Percentiles rank a stretch among this genome's conserved stretches.
These are phyloP conservation scores for Mesorhabditis sp. DNA, from an alignment of 2,888 invertebrate species.

Conservation along the genomic window DNA sequence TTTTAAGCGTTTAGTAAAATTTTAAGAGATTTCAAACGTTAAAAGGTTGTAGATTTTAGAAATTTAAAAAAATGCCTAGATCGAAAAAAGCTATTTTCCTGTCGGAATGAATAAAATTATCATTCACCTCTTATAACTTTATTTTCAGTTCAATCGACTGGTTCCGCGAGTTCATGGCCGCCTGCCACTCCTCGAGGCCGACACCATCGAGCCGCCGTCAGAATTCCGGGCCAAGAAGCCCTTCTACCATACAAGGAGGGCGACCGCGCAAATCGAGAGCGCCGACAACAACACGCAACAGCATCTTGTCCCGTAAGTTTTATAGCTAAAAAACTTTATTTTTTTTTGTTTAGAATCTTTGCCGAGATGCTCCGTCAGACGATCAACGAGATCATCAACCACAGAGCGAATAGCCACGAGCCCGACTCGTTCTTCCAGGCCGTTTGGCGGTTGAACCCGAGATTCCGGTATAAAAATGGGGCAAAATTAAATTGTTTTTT, in stretches of 20 bases:
- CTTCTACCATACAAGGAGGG: conserved; percentile 16
- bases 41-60: not conserved
- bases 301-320: not conserved
- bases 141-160: conserved; percentile 74
- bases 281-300: not conserved
- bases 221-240: conserved; percentile 2
- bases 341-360: not conserved
- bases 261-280: conserved; percentile 3
- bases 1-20: no score
- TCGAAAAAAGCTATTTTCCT: no score
- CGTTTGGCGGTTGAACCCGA: conserved; percentile 79
- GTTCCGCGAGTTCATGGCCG: conserved; percentile 77
- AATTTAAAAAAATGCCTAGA: no score
- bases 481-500: conserved; percentile 17
- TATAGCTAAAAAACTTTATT: not conserved
- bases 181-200: conserved; percentile 72
- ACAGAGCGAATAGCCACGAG: conserved; percentile 72
- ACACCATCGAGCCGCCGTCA: conserved; percentile 22
- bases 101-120: not conserved
- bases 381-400: conserved; percentile 68
- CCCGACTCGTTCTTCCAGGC: conserved; percentile 78
- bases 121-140: not conserved
- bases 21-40: no score
- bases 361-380: conserved; percentile 7
- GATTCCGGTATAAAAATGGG: conserved; percentile 66